A percentile compares a stretch with the other conserved stretches of the same genome.
Evolutionary conservation across 2,797 vertebrate species (phyloP).

Genomic region (Alca torda): DNA sequence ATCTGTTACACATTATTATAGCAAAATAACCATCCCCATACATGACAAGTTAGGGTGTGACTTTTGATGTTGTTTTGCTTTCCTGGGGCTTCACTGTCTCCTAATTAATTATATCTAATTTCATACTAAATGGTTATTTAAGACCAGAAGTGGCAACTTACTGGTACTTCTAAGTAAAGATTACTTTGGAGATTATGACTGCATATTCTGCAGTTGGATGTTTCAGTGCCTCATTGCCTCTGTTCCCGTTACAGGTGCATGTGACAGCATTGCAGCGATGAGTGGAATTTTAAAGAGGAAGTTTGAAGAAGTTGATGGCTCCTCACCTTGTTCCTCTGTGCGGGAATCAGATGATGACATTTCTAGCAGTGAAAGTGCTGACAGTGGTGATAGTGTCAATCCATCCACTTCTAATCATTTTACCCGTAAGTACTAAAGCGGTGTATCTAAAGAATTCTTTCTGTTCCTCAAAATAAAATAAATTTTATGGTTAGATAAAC

Average conservation of each 20-base stretch:
- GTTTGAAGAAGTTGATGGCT: slow-evolving; percentile 97
- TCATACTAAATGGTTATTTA: background rate
- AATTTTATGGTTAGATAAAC: background rate
- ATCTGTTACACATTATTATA: background rate
- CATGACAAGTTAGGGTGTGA: background rate
- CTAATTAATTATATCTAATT: background rate
- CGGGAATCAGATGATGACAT: slow-evolving; percentile 95
- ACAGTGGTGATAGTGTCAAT: slow-evolving; percentile 97
- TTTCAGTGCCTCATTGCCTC: slow-evolving; percentile 33
- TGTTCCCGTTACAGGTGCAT: slow-evolving; percentile 74
- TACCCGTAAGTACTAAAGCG: slow-evolving; percentile 84
- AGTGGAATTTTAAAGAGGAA: slow-evolving; percentile 96
- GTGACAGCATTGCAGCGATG: slow-evolving; percentile 79
- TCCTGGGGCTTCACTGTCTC: background rate
- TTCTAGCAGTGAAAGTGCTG: slow-evolving; percentile 96
- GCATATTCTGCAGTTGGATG: slow-evolving; percentile 7
- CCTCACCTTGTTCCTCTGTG: slow-evolving; percentile 92
- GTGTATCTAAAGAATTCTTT: background rate
- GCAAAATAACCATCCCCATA: background rate
- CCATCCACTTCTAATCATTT: slow-evolving; percentile 91
- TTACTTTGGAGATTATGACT: slow-evolving; percentile 18
- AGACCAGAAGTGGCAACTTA: background rate
- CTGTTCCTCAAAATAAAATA: background rate
- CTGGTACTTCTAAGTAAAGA: background rate
- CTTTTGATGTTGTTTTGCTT: background rate